Evolutionary conservation across 1,140 invertebrate genomes (phyloP), one percentile per base, ranked within the genome.

Genomic region (Achatina immaculata): DNA sequence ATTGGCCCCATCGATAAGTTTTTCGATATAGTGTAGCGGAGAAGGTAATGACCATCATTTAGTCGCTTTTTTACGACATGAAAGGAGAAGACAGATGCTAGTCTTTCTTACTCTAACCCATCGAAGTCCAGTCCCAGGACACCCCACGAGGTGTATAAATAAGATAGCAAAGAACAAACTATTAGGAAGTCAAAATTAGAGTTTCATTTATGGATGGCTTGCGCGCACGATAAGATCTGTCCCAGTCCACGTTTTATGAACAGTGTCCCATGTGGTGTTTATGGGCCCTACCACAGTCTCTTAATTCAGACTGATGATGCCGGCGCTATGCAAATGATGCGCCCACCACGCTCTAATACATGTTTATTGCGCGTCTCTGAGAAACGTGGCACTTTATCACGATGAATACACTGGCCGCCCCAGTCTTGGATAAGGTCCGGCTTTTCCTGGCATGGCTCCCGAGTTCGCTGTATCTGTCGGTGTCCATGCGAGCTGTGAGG

Each of bases 311-410:
- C 34, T 40, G 38, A 77, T 77, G 11, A 65, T 1, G 36, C 38
- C 14, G 38, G 55, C 31, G 21, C 4, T 77, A 77, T 77, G 74
- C 74, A 77, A 77, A 77, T 77, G 36, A n/a, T 42, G 43, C 42
- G 42, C 51, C 21, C 74, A 3, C 7, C 36, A 24, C 2, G 74
- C 74, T 40, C 9, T 58, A 42, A 65, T 40, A 21, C 48, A 58
- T 45, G 42, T 3, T 65, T 9, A 51, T 51, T 77, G 31, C 9
- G 6, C 16, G 55, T 21, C 42, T 51, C 38, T 42, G 19, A 9
- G 34, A 45, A n/a, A 77, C 34, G 36, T 19, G 38, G 36, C 4
- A 51, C 48, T 77, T 77, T 14, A 77, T 58, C 74, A 62, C 45
- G 65, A 62, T 77, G 45, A 65, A 77, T 28, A 62, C 43, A 42